A percentile compares a stretch with the other conserved stretches of the same genome.
Evolutionary conservation across 2,113 vertebrate species (phyloP).

Genomic region (Cacatua alba): DNA sequence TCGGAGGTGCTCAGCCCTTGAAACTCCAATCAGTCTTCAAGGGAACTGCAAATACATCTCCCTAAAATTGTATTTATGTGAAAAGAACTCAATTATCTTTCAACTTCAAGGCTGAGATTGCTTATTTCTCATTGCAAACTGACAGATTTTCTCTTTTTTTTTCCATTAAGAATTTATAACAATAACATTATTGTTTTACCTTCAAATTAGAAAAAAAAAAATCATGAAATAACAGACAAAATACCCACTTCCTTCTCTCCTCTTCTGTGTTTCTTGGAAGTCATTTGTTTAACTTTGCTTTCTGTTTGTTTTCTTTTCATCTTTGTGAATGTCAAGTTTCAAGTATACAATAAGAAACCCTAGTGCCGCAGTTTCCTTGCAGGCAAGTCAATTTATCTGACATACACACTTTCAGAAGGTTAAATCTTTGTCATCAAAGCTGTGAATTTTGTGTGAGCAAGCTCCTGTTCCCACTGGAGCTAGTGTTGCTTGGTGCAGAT

Average conservation of each 20-base stretch:
- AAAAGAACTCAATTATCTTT: background rate
- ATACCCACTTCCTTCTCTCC: background rate
- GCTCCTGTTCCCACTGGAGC: background rate
- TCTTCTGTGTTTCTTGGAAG: background rate
- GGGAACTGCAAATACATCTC: background rate
- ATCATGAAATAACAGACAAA: background rate
- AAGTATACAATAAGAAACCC: background rate
- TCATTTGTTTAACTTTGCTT: background rate
- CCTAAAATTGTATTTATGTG: background rate
- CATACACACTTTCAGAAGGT: background rate
- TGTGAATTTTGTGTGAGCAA: background rate
- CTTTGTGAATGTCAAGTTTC: background rate
- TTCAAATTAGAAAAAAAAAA: background rate
- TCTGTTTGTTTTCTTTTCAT: background rate
- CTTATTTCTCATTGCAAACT: background rate
- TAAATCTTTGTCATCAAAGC: background rate
- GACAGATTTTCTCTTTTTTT: background rate
- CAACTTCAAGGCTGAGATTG: background rate
- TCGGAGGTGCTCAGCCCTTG: background rate
- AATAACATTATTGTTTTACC: background rate
- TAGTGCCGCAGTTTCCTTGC: background rate
- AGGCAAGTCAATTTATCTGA: background rate
- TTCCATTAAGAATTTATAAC: background rate
- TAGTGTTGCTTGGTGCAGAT: background rate
- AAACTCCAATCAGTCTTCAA: background rate